phyloP scores from a whole-genome alignment of 2,113 vertebrate species.

The Pantherophis guttatus region DNA sequence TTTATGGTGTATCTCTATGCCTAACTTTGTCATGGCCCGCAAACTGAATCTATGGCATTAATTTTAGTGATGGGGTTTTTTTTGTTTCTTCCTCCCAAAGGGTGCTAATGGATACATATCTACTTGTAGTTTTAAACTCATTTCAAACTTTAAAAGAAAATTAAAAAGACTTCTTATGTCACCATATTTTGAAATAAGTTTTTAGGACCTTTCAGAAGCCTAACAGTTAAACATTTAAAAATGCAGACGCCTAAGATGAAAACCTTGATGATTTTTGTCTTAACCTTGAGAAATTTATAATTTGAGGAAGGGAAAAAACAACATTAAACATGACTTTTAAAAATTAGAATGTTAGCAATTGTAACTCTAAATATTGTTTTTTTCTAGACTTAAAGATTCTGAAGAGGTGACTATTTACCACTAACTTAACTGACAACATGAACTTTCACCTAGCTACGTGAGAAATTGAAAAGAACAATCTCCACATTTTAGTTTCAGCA shows the following conservation, averaged over 20 bases:
- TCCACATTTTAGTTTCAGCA: slow-evolving; percentile 18
- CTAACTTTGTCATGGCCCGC: neutral
- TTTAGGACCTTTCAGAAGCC: neutral
- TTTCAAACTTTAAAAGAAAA: neutral
- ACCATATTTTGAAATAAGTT: neutral
- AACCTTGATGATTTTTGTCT: neutral
- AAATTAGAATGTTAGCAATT: slow-evolving; percentile 10
- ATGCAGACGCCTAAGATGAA: neutral
- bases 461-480: slow-evolving; percentile 21
- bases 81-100: neutral
- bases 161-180: neutral
- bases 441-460: slow-evolving; percentile 36
- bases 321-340: neutral
- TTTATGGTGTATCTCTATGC: neutral
- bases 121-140: neutral
- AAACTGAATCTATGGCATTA: neutral
- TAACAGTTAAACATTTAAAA: neutral
- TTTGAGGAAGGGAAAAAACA: neutral
- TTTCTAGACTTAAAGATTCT: slow-evolving; percentile 44
- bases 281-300: neutral
- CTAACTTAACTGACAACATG: slow-evolving; percentile 8
- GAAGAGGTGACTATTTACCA: slow-evolving; percentile 19
- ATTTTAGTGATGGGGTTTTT: neutral
- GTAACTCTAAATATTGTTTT: neutral
- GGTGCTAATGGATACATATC: neutral